These are phyloP conservation scores for Bolborhynchus lineola DNA, from an alignment of 2,113 vertebrate genomes.

Conservation along the genomic window DNA sequence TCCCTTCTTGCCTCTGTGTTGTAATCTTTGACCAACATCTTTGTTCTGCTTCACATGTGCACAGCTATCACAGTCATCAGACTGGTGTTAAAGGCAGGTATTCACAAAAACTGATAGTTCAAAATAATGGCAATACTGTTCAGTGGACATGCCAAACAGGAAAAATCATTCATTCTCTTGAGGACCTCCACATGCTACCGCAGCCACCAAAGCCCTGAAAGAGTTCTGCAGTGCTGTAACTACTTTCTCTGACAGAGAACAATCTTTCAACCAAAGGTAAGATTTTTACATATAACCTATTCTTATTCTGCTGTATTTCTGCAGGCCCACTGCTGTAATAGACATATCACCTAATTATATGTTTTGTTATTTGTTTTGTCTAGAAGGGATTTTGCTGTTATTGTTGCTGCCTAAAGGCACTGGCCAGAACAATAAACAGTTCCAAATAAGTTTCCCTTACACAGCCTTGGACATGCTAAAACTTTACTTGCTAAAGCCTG, in stretches of 20 bases:
- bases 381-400: neutral
- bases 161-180: neutral
- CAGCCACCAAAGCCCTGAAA: neutral
- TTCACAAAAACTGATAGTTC: neutral
- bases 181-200: neutral
- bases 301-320: neutral
- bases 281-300: neutral
- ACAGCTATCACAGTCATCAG: neutral
- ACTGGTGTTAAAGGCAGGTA: neutral
- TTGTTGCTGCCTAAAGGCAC: neutral
- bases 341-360: neutral
- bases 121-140: neutral
- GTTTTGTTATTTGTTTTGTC: neutral
- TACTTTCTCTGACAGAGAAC: neutral
- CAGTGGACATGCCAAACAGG: neutral
- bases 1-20: fast-evolving
- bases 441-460: neutral
- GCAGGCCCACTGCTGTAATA: neutral
- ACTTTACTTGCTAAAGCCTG: neutral
- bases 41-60: neutral
- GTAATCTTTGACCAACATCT: neutral
- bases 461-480: neutral
- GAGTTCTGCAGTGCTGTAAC: neutral
- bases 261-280: neutral
- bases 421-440: neutral